Evolutionary conservation across 2,797 vertebrate genomes (phyloP).

Genomic region (Epinephelus malabaricus): DNA sequence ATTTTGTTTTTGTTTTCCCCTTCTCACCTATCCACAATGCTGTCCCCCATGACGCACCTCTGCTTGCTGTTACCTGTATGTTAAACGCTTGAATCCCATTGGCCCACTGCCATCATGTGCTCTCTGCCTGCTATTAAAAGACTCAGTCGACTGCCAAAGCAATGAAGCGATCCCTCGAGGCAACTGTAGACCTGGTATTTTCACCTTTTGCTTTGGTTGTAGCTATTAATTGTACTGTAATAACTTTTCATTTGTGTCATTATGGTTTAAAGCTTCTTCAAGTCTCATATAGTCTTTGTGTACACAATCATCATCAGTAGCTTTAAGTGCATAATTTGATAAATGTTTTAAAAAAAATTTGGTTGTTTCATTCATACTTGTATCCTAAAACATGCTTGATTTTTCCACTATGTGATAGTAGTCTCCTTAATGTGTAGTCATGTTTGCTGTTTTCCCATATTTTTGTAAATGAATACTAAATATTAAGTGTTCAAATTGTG

Average conservation of each 20-base stretch:
- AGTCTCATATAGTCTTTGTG: conserved; percentile 76
- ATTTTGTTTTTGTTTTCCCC: conserved; percentile 92
- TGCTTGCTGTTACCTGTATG: conserved; percentile 99
- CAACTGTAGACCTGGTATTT: conserved; percentile 95
- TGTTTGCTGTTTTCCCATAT: conserved; percentile 41
- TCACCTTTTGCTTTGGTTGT: conserved; percentile 99
- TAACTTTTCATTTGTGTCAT: conserved; percentile 86
- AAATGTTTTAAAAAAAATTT: conserved; percentile 52
- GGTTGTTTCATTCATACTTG: conserved; percentile 62
- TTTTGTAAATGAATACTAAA: conserved; percentile 38
- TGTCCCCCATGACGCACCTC: conserved; percentile 99
- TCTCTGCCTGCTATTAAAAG: conserved; percentile 99
- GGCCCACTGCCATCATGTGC: conserved; percentile 99
- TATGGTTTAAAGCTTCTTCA: conserved; percentile 78
- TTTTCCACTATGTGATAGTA: conserved; percentile 61
- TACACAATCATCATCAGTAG: conserved; percentile 71
- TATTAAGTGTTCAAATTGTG: conserved; percentile 36
- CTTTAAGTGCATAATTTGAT: conserved; percentile 61
- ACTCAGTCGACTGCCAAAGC: conserved; percentile 99
- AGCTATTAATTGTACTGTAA: conserved; percentile 91
- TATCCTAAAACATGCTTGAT: conserved; percentile 62
- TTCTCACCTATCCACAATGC: conserved; percentile 99
- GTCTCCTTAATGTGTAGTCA: conserved; percentile 60
- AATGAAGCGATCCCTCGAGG: conserved; percentile 99
- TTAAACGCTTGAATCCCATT: conserved; percentile 99